Evolutionary conservation across 1,140 invertebrate species (phyloP).

Genomic region (Bacillus rossius): DNA sequence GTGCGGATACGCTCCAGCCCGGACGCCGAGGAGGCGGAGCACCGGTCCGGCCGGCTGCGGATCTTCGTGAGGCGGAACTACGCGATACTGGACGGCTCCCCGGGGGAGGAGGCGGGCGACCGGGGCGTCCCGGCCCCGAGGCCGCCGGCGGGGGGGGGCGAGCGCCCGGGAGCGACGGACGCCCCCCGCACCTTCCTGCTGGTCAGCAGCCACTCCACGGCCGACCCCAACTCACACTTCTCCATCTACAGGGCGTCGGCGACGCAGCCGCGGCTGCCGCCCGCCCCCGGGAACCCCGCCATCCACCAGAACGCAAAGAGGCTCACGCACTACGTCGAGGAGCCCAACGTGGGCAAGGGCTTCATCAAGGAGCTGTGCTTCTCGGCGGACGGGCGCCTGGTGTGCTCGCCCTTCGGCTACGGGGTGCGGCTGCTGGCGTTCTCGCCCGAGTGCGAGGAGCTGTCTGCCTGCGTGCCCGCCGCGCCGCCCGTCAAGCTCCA

Average conservation of each 20-base stretch:
- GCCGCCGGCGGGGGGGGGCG: background rate
- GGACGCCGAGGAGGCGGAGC: background rate
- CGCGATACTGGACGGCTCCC: too few species aligned
- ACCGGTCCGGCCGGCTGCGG: background rate
- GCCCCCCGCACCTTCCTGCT: too few species aligned
- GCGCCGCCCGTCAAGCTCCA: slow-evolving; percentile 45
- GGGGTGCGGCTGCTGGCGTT: slow-evolving; percentile 80
- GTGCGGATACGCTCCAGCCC: background rate
- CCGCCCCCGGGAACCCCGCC: background rate
- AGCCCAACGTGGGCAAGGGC: slow-evolving; percentile 81
- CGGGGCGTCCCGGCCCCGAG: background rate
- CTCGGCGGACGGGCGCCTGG: slow-evolving; percentile 78
- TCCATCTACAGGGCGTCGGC: too few species aligned
- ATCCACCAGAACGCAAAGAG: slow-evolving; percentile 67
- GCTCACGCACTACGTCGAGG: slow-evolving; percentile 78
- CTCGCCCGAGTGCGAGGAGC: slow-evolving; percentile 67
- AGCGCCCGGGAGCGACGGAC: background rate
- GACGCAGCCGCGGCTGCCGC: background rate
- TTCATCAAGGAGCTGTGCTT: slow-evolving; percentile 86
- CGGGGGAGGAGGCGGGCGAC: too few species aligned
- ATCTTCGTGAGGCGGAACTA: background rate
- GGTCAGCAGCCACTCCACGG: too few species aligned
- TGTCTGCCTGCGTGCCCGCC: slow-evolving; percentile 60
- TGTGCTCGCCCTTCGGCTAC: slow-evolving; percentile 83
- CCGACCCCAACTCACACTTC: too few species aligned